Evolutionary conservation across 2,797 vertebrate species (phyloP).

Genomic region (Tadarida brasiliensis): DNA sequence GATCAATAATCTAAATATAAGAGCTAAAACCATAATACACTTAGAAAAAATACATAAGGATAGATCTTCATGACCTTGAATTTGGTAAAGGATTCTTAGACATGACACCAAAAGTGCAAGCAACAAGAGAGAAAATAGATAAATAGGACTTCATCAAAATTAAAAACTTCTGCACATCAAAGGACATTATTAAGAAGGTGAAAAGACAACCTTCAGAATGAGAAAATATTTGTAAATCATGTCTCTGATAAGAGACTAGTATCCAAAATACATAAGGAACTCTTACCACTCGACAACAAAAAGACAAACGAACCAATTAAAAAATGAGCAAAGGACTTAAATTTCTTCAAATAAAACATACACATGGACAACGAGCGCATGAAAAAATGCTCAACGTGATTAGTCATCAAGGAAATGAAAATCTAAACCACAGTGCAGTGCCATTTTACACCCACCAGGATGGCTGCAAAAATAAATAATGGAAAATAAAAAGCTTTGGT

Average conservation of each 20-base stretch:
- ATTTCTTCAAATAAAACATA: background rate
- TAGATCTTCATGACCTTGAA: background rate
- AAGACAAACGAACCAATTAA: background rate
- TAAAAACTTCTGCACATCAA: background rate
- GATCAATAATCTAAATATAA: background rate
- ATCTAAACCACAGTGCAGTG: background rate
- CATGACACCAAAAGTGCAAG: background rate
- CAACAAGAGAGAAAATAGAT: background rate
- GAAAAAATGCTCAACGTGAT: background rate
- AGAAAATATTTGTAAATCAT: background rate
- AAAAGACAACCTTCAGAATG: background rate
- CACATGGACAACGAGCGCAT: background rate
- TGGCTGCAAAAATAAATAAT: background rate
- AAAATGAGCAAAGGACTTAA: background rate
- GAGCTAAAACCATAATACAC: background rate
- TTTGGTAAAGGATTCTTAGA: conserved; percentile 30
- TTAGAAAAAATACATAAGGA: conserved; percentile 4
- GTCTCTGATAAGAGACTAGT: background rate
- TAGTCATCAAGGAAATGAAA: background rate
- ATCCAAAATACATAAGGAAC: background rate
- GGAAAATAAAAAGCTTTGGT: background rate
- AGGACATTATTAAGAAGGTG: background rate
- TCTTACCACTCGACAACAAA: background rate
- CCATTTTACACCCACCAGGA: background rate
- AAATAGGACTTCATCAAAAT: background rate